Conservation (phyloP, 2,888 invertebrate species). For the Trachelus iudaicus region DNA sequence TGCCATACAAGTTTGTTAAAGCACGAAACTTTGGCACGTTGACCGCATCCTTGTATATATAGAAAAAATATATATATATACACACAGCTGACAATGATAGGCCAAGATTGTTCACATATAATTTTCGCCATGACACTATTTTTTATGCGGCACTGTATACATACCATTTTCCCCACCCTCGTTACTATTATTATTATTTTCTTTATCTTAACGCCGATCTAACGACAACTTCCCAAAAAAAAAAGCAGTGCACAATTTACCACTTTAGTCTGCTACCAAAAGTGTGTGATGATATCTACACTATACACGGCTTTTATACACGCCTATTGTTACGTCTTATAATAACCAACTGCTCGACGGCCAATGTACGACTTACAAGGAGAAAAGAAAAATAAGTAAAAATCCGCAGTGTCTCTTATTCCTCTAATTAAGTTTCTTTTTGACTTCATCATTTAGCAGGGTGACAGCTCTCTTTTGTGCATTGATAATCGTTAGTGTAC, state of each 20-base stretch:
- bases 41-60: background rate
- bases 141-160: background rate
- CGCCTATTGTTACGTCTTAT: background rate
- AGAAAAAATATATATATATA: slow-evolving; percentile 10
- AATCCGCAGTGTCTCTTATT: too few species aligned
- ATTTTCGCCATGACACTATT: background rate
- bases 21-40: slow-evolving; percentile 4
- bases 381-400: too few species aligned
- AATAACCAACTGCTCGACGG: background rate
- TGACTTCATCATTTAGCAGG: too few species aligned
- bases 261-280: slow-evolving; percentile 59
- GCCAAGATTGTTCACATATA: background rate
- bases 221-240: too few species aligned
- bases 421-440: too few species aligned
- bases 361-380: background rate
- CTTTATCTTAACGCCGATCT: background rate
- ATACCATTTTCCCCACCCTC: background rate
- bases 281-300: slow-evolving; percentile 23
- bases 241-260: slow-evolving; percentile 41
- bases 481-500: too few species aligned
- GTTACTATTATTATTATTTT: background rate
- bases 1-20: background rate
- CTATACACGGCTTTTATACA: slow-evolving; percentile 16
- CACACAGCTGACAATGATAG: background rate
- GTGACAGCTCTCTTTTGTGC: too few species aligned